A percentile compares a stretch with the other conserved stretches of the same genome.
Conservation (phyloP, 2,888 invertebrate species). For the Aricia artaxerxes region DNA sequence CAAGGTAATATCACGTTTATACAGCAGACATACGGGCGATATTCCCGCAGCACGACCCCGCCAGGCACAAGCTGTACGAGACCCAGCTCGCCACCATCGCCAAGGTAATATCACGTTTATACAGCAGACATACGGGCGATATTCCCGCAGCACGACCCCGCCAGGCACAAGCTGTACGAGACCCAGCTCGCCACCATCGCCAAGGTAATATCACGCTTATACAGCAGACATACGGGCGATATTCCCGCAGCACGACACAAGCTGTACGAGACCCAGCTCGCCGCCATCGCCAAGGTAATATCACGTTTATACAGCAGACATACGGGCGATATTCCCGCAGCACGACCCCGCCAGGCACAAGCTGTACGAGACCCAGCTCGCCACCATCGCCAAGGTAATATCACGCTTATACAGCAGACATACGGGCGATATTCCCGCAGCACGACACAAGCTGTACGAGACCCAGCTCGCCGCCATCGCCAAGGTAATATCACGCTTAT, state of each 20-base stretch:
- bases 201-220: too few species aligned
- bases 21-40: background rate
- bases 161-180: too few species aligned
- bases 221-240: slow-evolving; percentile 43
- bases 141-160: too few species aligned
- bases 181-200: too few species aligned
- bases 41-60: too few species aligned
- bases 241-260: too few species aligned
- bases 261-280: slow-evolving; percentile 79
- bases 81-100: slow-evolving; percentile 76
- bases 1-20: slow-evolving; percentile 50
- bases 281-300: slow-evolving; percentile 68
- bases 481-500: too few species aligned
- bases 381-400: slow-evolving; percentile 68
- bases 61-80: background rate
- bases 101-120: slow-evolving; percentile 50
- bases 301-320: background rate
- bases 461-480: too few species aligned
- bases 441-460: too few species aligned
- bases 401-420: background rate
- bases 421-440: too few species aligned
- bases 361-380: slow-evolving; percentile 62
- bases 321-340: too few species aligned
- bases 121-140: background rate
- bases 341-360: too few species aligned